Evolutionary conservation across 2,113 vertebrate species (phyloP).

Genomic region (Crotalus tigris): DNA sequence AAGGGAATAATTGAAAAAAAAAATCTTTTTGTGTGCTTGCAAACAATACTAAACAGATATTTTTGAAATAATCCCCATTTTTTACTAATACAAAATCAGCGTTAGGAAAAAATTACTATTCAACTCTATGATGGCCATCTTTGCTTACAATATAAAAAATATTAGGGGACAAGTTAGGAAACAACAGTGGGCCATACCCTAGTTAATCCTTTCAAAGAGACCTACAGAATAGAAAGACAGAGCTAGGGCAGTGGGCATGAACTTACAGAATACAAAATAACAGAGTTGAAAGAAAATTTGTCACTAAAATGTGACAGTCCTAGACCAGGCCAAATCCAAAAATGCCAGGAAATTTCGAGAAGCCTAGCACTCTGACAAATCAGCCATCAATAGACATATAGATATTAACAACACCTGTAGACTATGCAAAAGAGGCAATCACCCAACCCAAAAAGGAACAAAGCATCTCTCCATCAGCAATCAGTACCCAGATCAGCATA

Average conservation of each 20-base stretch:
- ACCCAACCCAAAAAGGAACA: too few species aligned
- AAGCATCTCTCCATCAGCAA: too few species aligned
- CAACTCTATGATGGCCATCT: constrained; percentile 14
- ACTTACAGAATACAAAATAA: background rate
- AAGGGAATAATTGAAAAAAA: background rate
- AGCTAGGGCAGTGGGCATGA: background rate
- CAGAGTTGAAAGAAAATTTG: background rate
- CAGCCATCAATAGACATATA: too few species aligned
- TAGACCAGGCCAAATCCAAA: too few species aligned
- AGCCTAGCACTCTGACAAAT: too few species aligned
- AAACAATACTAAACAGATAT: constrained; percentile 46
- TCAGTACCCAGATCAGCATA: too few species aligned
- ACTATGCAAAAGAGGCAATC: too few species aligned
- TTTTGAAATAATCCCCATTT: background rate
- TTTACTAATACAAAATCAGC: background rate
- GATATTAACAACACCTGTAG: too few species aligned
- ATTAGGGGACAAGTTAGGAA: background rate
- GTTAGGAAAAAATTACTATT: constrained; percentile 22
- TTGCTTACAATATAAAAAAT: background rate
- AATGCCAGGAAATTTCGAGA: too few species aligned
- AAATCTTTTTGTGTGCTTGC: background rate
- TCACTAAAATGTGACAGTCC: too few species aligned
- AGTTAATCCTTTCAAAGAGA: background rate
- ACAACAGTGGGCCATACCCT: background rate
- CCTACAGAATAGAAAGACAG: background rate